Evolutionary conservation across 2,113 vertebrate genomes (phyloP).

Genomic region (Calidris pygmaea): DNA sequence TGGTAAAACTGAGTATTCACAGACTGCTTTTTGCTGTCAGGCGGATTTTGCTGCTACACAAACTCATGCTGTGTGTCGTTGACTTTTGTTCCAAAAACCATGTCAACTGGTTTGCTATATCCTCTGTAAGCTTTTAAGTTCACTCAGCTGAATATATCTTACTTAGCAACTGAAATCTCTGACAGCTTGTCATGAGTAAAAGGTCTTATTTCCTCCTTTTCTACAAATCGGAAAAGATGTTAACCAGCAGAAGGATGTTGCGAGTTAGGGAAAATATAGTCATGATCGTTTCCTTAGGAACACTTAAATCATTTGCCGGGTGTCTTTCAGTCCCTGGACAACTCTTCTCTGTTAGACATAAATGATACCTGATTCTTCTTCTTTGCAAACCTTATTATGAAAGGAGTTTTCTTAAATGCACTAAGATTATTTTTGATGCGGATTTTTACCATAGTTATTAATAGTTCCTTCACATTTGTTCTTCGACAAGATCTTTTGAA

Average conservation of each 20-base stretch:
- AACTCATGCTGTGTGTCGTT: background rate
- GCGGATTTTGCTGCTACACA: background rate
- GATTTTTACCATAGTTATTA: background rate
- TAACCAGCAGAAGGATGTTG: background rate
- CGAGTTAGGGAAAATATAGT: background rate
- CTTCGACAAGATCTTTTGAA: background rate
- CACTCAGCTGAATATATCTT: background rate
- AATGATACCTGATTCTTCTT: background rate
- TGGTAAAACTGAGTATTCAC: background rate
- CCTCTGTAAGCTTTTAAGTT: background rate
- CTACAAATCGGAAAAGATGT: background rate
- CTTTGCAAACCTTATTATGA: background rate
- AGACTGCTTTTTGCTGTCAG: background rate
- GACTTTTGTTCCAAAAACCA: background rate
- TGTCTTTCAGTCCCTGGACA: background rate
- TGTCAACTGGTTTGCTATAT: background rate
- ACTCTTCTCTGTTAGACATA: background rate
- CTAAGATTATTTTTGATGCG: background rate
- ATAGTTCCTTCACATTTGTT: background rate
- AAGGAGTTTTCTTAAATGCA: background rate
- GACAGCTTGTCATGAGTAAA: background rate
- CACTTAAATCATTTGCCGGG: background rate
- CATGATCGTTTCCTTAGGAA: background rate
- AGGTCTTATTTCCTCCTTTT: constrained; percentile 11
- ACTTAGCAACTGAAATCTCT: background rate